Evolutionary conservation across 2,888 invertebrate species (phyloP).

Genomic region (Drosophila nr. perissopoda): DNA sequence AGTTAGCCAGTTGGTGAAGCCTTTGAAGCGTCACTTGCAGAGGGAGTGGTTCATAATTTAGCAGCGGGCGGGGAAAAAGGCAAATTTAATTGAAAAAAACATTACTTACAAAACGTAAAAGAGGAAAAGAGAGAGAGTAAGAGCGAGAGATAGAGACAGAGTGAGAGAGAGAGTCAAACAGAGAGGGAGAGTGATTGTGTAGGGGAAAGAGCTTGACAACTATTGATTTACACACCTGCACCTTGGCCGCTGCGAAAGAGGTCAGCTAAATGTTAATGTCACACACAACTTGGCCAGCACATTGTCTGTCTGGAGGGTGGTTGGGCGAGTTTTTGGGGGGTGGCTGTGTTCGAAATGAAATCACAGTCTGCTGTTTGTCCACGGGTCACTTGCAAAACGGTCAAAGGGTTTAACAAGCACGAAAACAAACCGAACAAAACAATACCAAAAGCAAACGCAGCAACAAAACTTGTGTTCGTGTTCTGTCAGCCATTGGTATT

Average conservation of each 20-base stretch:
- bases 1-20: slow-evolving; percentile 60
- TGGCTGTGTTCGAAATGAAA: slow-evolving; percentile 53
- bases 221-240: slow-evolving; percentile 74
- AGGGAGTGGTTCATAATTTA: slow-evolving; percentile 66
- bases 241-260: slow-evolving; percentile 81
- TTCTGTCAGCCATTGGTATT: slow-evolving; percentile 40
- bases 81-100: slow-evolving; percentile 76
- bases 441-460: slow-evolving; percentile 37
- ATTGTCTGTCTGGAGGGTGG: slow-evolving; percentile 54
- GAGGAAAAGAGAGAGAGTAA: neutral
- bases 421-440: slow-evolving; percentile 17
- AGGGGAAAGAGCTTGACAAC: slow-evolving; percentile 30
- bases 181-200: neutral
- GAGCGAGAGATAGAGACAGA: neutral
- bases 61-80: slow-evolving; percentile 48
- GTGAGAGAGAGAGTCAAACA: neutral
- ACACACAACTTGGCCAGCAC: slow-evolving; percentile 59
- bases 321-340: slow-evolving; percentile 12
- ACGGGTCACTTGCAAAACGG: slow-evolving; percentile 74
- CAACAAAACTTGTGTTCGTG: slow-evolving; percentile 17
- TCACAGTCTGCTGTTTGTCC: slow-evolving; percentile 69
- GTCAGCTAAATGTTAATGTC: slow-evolving; percentile 82
- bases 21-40: slow-evolving; percentile 61
- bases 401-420: slow-evolving; percentile 68
- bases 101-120: slow-evolving; percentile 45